These are phyloP conservation scores for Vireo griseus DNA, from an alignment of 2,797 vertebrate genomes.

Conservation along the genomic window DNA sequence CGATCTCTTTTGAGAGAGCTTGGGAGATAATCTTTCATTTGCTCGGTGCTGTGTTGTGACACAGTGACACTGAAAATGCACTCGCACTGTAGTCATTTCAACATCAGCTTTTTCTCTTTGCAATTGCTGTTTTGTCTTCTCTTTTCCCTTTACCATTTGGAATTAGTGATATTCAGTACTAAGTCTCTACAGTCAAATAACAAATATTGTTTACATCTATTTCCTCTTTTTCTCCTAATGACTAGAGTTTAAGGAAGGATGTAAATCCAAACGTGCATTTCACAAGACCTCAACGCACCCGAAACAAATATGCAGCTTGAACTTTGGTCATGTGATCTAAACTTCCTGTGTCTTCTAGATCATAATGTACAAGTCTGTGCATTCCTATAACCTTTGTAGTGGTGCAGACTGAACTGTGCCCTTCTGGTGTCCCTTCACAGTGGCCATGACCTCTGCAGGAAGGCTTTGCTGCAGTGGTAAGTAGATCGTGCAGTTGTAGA, in stretches of 20 bases:
- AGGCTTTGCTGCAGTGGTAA: background rate
- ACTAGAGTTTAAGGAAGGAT: background rate
- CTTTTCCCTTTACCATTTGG: background rate
- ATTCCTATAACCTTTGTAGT: background rate
- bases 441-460: background rate
- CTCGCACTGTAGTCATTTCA: background rate
- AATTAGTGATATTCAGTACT: background rate
- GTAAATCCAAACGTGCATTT: background rate
- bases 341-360: background rate
- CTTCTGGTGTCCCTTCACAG: background rate
- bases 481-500: fast-evolving
- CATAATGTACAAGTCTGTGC: fast-evolving
- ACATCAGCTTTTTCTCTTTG: background rate
- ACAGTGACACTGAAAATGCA: background rate
- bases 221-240: background rate
- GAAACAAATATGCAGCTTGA: background rate
- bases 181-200: background rate
- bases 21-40: background rate
- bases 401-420: background rate
- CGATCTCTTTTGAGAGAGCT: background rate
- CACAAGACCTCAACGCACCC: background rate
- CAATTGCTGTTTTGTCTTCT: background rate
- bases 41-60: background rate
- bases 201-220: background rate
- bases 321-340: background rate